These are phyloP conservation scores for Holothuria glaberrima DNA, from an alignment of 35 echinoderm and acorn worm species.

Conservation along the genomic window DNA sequence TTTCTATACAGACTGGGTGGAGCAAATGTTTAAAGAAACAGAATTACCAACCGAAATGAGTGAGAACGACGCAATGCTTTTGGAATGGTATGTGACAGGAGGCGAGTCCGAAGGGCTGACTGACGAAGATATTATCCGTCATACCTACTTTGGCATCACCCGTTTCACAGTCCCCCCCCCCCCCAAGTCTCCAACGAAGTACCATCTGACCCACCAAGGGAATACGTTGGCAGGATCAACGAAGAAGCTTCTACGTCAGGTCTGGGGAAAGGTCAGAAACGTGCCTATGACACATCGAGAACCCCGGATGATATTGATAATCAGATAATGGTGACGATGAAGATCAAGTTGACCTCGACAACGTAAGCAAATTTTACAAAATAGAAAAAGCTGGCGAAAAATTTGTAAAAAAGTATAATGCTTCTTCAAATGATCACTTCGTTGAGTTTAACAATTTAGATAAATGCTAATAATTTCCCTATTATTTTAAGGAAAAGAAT, in stretches of 20 bases:
- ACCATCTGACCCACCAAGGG: not conserved
- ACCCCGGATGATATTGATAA: not conserved
- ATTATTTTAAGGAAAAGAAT: too few relatives aligned
- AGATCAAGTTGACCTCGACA: not conserved
- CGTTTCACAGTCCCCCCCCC: not conserved
- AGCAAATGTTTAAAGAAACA: not conserved
- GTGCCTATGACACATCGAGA: not conserved
- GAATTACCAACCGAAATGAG: not conserved
- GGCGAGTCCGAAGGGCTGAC: too few relatives aligned
- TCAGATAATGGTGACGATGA: not conserved
- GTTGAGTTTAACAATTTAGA: too few relatives aligned
- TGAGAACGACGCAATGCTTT: not conserved
- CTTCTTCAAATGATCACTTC: too few relatives aligned
- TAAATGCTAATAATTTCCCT: too few relatives aligned
- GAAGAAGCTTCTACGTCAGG: not conserved
- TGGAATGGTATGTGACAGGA: not conserved
- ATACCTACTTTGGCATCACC: not conserved
- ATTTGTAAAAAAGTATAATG: constrained; percentile 54
- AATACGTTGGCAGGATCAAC: not conserved
- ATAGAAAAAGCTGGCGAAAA: constrained; percentile 12
- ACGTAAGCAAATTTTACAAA: constrained; percentile 41
- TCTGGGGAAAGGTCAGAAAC: not conserved
- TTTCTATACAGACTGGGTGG: not conserved
- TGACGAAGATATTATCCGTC: not conserved
- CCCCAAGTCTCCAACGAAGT: not conserved